phyloP scores from a whole-genome alignment of 2,113 vertebrate genomes.

The Ptilorrhoa leucosticta region DNA sequence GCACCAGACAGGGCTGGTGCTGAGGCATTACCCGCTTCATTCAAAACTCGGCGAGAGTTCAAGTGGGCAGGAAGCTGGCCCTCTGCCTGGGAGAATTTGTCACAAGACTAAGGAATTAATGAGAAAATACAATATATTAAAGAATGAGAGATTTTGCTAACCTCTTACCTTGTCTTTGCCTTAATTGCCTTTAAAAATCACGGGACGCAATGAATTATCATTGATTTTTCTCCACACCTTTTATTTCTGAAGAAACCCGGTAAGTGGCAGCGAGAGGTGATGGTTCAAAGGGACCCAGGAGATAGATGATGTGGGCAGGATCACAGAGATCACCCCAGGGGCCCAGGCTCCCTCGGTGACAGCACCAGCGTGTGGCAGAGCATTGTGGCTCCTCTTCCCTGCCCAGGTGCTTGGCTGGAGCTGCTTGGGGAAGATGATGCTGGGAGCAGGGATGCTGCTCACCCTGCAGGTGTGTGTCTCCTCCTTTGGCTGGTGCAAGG shows the following conservation, averaged over 20 bases:
- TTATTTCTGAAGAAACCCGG: conserved; percentile 19
- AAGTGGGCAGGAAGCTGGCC: conserved; percentile 57
- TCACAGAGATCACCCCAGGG: not conserved
- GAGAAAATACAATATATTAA: conserved; percentile 63
- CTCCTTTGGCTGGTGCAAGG: not conserved
- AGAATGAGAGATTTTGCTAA: conserved; percentile 51
- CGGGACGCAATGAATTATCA: conserved; percentile 48
- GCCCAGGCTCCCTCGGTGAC: not conserved
- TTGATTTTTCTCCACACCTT: conserved; percentile 53
- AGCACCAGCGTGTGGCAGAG: not conserved
- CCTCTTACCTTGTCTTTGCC: conserved; percentile 62
- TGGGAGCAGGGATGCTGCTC: not conserved
- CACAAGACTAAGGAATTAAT: conserved; percentile 59
- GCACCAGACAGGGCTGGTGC: rapidly evolving
- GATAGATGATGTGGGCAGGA: not conserved
- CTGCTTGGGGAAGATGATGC: not conserved
- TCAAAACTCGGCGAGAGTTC: conserved; percentile 22
- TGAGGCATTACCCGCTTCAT: not conserved
- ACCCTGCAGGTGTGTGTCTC: not conserved
- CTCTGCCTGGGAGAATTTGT: conserved; percentile 55
- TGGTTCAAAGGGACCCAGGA: not conserved
- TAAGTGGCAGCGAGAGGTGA: not conserved
- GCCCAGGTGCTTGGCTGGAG: not conserved
- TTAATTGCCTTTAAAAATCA: conserved; percentile 64
- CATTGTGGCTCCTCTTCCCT: not conserved